phyloP scores from a whole-genome alignment of 2,797 vertebrate species.

The Enteromius afrohamiltoni region DNA sequence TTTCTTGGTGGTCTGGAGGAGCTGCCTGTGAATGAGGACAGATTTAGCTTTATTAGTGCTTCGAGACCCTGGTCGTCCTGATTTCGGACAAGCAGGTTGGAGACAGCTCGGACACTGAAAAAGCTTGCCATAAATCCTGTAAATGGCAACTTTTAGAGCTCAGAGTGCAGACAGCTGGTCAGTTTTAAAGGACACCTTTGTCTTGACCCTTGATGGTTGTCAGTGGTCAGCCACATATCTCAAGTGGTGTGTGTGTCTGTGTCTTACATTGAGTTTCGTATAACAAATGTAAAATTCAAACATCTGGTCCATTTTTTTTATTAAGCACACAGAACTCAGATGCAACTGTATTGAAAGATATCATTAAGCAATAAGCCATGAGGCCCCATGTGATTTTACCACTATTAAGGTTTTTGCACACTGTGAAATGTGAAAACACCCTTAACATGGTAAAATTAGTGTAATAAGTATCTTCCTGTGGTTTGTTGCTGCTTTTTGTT shows the following conservation, averaged over 20 bases:
- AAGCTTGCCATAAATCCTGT: slow-evolving; percentile 30
- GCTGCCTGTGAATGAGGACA: slow-evolving; percentile 11
- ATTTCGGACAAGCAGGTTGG: slow-evolving; percentile 8
- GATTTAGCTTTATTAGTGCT: slow-evolving; percentile 25
- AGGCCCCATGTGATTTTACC: neutral
- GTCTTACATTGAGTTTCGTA: neutral
- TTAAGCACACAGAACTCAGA: neutral
- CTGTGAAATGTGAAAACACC: neutral
- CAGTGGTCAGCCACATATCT: neutral
- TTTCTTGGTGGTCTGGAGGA: slow-evolving; percentile 32
- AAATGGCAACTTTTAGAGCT: slow-evolving; percentile 24
- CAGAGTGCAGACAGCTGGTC: slow-evolving; percentile 23
- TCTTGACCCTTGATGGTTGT: slow-evolving; percentile 1
- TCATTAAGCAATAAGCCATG: neutral
- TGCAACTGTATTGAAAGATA: neutral
- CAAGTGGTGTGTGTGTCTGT: neutral
- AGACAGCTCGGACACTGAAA: neutral
- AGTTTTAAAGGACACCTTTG: slow-evolving; percentile 18
- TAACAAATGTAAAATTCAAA: neutral
- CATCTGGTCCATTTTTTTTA: too few relatives aligned
- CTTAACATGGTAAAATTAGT: neutral
- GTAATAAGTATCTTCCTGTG: too few relatives aligned
- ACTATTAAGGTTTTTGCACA: neutral
- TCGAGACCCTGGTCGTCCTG: slow-evolving; percentile 6
- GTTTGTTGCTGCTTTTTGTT: neutral